Base-by-base conservation (phyloP, 2,888 invertebrate species). In the Cyclophora albipunctata region DNA sequence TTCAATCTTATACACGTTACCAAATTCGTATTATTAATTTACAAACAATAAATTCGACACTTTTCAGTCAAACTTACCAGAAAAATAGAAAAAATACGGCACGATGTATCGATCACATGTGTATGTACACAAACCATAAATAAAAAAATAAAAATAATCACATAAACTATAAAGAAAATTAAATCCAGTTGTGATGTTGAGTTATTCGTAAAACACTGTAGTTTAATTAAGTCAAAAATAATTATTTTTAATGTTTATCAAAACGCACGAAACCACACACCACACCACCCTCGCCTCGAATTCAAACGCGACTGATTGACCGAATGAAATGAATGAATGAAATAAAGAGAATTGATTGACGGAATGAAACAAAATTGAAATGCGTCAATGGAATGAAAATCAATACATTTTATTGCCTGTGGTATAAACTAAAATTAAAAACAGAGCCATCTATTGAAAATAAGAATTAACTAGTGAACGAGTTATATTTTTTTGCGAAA, bases 11-110 rank as follows among this genome's bases (percentile, higher is more conserved):
- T 45, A 45, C 54, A 49, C 57, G 20, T 52, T 52, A 61, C 44
- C 52, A 60, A 61, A 63, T 57, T 43, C 47, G 50, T 52, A 53
- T 49, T 50, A 49, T 54, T 45, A 47, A 45, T 49, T 52, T 7
- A 45, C 51, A 40, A 55, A 41, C 40, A 52, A 45, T 46, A 62
- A 63, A 62, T 53, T 62, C 54, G 42, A 53, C 44, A 46, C 66
- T 58, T 80, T 78, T 82, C 65, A 81, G 78, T 83, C 69, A 84
- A 76, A 84, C 85, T 68, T 84, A 87, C 87, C 84, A 67, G 64
- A 70, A 69, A 61, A 64, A 72, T 66, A 42, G 66, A 69, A 68
- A 64, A 70, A 72, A 71, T 66, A 66, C 37, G 64, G 55, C 62
- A 57, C 60, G 67, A 58, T 64, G 62, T 84, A 86, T 85, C 68